Evolutionary conservation across 1,140 invertebrate species (phyloP).

Genomic region (Orchesella cincta): DNA sequence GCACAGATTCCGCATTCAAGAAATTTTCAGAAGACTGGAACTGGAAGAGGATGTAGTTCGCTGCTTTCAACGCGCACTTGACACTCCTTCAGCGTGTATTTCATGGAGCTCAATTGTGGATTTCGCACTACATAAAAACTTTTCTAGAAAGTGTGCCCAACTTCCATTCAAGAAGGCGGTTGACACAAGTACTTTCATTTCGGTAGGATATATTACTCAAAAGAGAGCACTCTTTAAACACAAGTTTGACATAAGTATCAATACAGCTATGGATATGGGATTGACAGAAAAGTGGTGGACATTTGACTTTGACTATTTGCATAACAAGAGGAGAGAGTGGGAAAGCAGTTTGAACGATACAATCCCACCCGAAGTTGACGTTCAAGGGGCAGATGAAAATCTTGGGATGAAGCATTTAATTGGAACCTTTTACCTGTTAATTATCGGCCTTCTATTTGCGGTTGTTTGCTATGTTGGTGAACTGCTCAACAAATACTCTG

Average conservation of each 20-base stretch:
- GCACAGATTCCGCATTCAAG: background rate
- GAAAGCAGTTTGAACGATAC: too few species aligned
- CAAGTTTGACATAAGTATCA: background rate
- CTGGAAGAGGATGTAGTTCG: background rate
- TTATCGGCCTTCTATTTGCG: too few species aligned
- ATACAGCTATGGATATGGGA: background rate
- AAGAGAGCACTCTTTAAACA: background rate
- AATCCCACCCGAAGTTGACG: too few species aligned
- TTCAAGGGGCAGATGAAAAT: too few species aligned
- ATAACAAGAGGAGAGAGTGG: too few species aligned
- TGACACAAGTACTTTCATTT: background rate
- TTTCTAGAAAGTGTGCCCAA: background rate
- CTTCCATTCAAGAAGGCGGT: background rate
- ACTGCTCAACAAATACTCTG: too few species aligned
- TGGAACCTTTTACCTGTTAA: too few species aligned
- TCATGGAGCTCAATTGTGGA: background rate
- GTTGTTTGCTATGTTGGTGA: too few species aligned
- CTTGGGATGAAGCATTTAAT: too few species aligned
- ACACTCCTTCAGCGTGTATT: background rate
- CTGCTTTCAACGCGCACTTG: background rate
- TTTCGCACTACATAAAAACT: background rate
- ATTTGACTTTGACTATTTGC: too few species aligned
- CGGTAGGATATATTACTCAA: background rate
- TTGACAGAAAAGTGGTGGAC: background rate
- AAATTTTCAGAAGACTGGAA: conserved; percentile 8